These are phyloP conservation scores for Chauna torquata DNA, from an alignment of 2,113 vertebrate species.

Conservation along the genomic window DNA sequence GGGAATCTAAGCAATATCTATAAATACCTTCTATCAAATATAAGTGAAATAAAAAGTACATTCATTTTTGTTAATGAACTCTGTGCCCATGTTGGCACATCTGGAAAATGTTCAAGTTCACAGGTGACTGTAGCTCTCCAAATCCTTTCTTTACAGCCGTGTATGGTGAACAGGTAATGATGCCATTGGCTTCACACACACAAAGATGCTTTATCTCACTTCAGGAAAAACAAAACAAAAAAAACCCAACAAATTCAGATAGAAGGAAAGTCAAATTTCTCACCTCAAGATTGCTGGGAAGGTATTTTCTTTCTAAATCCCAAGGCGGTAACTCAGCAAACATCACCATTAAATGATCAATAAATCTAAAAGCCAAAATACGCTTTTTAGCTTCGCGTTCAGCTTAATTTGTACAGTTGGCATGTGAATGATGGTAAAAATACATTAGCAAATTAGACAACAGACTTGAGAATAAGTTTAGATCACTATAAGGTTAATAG, in stretches of 20 bases:
- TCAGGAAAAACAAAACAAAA: neutral
- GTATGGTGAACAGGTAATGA: neutral
- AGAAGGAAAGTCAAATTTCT: slow-evolving; percentile 48
- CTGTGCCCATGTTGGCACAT: neutral
- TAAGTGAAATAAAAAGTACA: neutral
- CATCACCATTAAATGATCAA: slow-evolving; percentile 90
- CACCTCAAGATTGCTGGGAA: slow-evolving; percentile 85
- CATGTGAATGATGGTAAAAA: neutral
- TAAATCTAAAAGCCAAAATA: slow-evolving; percentile 80
- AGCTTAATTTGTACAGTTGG: neutral
- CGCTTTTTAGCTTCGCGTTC: neutral
- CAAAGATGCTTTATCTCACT: neutral
- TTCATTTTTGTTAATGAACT: neutral
- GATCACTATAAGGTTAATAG: neutral
- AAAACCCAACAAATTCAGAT: neutral
- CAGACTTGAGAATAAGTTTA: neutral
- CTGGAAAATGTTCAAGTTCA: neutral
- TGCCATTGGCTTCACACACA: neutral
- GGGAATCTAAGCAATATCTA: neutral
- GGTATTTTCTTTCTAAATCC: slow-evolving; percentile 91
- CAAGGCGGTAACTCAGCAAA: slow-evolving; percentile 92
- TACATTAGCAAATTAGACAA: neutral
- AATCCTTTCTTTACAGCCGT: neutral
- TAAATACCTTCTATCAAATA: neutral
- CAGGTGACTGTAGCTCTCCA: neutral